Evolutionary conservation across 1,140 invertebrate species (phyloP), one percentile per base, ranked within the genome.

Genomic region (Trichonephila inaurata): DNA sequence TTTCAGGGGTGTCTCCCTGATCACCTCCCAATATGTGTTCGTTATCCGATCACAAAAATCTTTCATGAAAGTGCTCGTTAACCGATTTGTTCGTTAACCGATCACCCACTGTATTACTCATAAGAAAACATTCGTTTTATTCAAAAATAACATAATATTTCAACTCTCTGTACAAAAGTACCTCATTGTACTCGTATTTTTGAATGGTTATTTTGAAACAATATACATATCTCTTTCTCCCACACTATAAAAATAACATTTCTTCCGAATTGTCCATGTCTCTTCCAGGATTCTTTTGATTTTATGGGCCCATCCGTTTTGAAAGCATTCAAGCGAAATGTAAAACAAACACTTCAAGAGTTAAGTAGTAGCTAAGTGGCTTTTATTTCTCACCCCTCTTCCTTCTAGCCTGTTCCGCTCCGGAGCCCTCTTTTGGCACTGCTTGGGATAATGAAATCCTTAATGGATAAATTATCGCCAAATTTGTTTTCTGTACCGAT

Each of bases 391-490:
- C 33, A 12, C 12, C 33, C 72, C 5, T 16, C 14, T 12, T 14
- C 72, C 28, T 14, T n/a, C 61, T 33, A 44, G n/a, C 51, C 0
- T 16, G 51, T 85, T 85, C 83, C 83, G 83, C 83, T 60, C 40
- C 16, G 81, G 33, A 83, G n/a, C 44, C 28, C 24, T 33, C 86
- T 44, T 64, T 40, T 18, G 33, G 61, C 60, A 64, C 40, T 64
- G 10, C 61, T 88, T 58, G 19, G 62, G 60, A 88, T 88, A 88
- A 88, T 88, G 86, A 88, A 88, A 88, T 88, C 61, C 28, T 88
- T 88, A 88, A 88, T 88, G 86, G 86, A 88, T 88, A 88, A 88
- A 88, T 88, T 88, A 88, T 88, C 86, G 61, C 24, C 60, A 88
- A 88, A 88, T 88, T 66, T 88, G 86, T 88, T 88, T 88, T 33